Evolutionary conservation across 2,888 invertebrate genomes (phyloP).

Genomic region (Seira ritae): DNA sequence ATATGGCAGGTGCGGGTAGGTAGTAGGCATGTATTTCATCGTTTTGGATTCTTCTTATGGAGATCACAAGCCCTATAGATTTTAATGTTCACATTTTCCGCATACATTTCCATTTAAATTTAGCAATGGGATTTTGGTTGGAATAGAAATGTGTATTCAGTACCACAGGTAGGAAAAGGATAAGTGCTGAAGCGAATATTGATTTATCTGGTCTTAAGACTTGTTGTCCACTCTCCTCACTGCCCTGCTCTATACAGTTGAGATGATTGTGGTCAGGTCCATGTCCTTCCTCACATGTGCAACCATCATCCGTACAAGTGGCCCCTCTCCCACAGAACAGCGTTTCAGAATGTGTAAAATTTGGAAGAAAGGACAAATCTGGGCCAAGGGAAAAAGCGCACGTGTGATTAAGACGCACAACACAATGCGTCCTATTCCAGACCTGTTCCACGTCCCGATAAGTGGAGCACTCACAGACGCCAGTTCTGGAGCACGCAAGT

Average conservation of each 20-base stretch:
- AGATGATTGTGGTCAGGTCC: conserved; percentile 21
- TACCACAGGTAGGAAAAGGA: too few species aligned
- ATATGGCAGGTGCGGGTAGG: too few species aligned
- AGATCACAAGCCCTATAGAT: too few species aligned
- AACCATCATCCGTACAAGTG: conserved; percentile 27
- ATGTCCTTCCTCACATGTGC: not conserved
- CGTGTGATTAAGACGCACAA: conserved; percentile 33
- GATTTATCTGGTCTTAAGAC: too few species aligned
- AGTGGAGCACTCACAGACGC: conserved; percentile 36
- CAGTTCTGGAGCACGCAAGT: conserved; percentile 18
- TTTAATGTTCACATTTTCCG: too few species aligned
- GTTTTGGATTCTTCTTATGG: too few species aligned
- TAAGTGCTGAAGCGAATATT: too few species aligned
- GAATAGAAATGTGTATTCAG: too few species aligned
- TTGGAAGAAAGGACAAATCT: conserved; percentile 32
- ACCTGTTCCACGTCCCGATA: not conserved
- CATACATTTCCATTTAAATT: too few species aligned
- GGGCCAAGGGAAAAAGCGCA: conserved; percentile 18
- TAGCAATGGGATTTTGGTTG: too few species aligned
- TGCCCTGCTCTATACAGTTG: conserved; percentile 30
- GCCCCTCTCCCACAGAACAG: conserved; percentile 47
- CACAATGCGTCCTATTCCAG: conserved; percentile 56
- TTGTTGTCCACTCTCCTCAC: too few species aligned
- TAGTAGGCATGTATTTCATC: too few species aligned
- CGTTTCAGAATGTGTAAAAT: conserved; percentile 15